Base-by-base conservation (phyloP, 2,113 vertebrate genomes). In the Hyla sarda region DNA sequence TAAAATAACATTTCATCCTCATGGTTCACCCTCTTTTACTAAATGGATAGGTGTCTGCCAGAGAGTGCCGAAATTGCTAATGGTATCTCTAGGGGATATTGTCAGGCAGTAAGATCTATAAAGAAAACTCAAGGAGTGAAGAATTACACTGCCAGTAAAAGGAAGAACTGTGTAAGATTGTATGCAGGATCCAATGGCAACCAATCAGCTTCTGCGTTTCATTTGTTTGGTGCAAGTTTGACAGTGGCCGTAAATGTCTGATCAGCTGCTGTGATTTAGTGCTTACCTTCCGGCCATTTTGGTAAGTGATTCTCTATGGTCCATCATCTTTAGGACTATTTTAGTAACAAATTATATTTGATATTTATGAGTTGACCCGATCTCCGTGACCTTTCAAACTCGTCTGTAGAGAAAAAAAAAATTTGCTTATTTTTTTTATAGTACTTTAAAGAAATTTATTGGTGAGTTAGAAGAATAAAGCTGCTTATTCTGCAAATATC, bases 101-200 rank as follows among this genome's bases (percentile, higher is more conserved):
- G 21, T 76, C 74, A 77, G 50, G 2, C 32, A 19, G 34, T 69
- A 10, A 34, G 16, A 5, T 69, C 19, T 69, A 16, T 17, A 30
- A 32, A 7, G 23, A 48, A 25, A 14, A 0, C 72, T 48, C 11
- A 23, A 48, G 45, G 48, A 37, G 12, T n/a, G 28, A 32, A 34
- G 32, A 5, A 69, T 34, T 21, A 69, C 32, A 34, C 14, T 21
- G 65, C 16, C 30, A 37, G n/a, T 34, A 34, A 69, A 2, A 69
- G 13, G 16, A 30, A 32, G 54, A 67, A 7, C 5, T 32, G 28
- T 32, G 5, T 14, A 30, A 32, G 30, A 32, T 14, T 45, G 11
- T 47, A n/a, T 75, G 37, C 21, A 76, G 37, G 48, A 75, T 48
- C 71, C 71, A 75, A 75, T 47, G 41, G 41, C 72, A 75, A 48